Evolutionary conservation across 2,888 invertebrate genomes (phyloP).

Genomic region (Dicycla oo): DNA sequence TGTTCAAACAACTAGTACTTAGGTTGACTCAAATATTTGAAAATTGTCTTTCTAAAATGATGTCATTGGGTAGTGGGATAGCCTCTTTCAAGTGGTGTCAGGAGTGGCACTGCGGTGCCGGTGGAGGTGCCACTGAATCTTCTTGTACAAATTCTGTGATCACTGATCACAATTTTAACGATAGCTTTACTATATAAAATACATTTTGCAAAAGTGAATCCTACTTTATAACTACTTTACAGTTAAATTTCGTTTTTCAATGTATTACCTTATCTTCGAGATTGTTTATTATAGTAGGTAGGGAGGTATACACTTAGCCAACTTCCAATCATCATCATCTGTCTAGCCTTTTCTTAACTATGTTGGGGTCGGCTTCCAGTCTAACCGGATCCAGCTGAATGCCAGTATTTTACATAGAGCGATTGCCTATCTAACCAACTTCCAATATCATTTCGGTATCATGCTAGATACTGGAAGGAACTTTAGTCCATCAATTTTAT

Average conservation of each 20-base stretch:
- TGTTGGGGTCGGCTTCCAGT: no score
- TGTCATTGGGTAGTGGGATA: background rate
- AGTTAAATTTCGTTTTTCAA: no score
- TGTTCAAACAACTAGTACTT: conserved; percentile 11
- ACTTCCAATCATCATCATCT: no score
- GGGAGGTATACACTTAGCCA: no score
- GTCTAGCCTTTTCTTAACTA: no score
- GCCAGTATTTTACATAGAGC: no score
- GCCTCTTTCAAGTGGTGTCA: background rate
- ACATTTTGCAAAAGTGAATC: background rate
- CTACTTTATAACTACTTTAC: background rate
- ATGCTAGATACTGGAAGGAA: conserved; percentile 10
- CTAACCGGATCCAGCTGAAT: no score
- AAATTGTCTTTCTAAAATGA: background rate
- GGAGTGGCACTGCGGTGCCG: background rate
- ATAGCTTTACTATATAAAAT: background rate
- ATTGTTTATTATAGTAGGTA: background rate
- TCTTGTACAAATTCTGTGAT: background rate
- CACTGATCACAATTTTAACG: background rate
- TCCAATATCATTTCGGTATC: conserved; percentile 15
- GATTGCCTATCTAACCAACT: no score
- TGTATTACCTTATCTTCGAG: no score
- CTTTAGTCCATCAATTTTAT: conserved; percentile 36
- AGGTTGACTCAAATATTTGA: no score
- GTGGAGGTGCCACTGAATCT: background rate